Conservation (phyloP, 2,888 invertebrate genomes). For the Cantharis lateralis region DNA sequence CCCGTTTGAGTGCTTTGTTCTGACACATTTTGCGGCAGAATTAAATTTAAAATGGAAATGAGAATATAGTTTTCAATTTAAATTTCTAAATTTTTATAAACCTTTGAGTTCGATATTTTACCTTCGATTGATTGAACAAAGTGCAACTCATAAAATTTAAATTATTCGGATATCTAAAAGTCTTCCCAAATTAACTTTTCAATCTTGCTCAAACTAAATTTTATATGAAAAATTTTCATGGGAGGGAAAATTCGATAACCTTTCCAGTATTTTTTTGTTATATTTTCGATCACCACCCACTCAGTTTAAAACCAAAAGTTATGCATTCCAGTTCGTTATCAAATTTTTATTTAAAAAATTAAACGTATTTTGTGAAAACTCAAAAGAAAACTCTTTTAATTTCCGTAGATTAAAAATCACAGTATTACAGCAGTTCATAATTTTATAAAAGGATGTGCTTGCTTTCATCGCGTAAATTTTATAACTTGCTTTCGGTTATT, state of each 20-base stretch:
- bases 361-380: neutral
- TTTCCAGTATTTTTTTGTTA: neutral
- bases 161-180: neutral
- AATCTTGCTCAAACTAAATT: neutral
- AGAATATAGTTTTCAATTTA: slow-evolving; percentile 29
- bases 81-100: slow-evolving; percentile 9
- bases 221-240: neutral
- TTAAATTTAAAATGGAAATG: slow-evolving; percentile 33
- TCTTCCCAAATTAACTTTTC: neutral
- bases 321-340: neutral
- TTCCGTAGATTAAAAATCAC: neutral
- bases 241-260: neutral
- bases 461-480: neutral
- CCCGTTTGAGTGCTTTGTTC: slow-evolving; percentile 31
- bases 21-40: slow-evolving; percentile 30
- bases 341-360: neutral
- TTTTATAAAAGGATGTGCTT: neutral
- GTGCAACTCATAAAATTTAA: neutral
- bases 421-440: neutral
- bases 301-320: neutral
- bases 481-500: neutral
- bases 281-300: neutral
- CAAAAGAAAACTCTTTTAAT: neutral
- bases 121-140: neutral
- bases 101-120: neutral